These are phyloP conservation scores for Puffinus mauretanicus DNA, from an alignment of 2,113 vertebrate genomes.

Conservation along the genomic window DNA sequence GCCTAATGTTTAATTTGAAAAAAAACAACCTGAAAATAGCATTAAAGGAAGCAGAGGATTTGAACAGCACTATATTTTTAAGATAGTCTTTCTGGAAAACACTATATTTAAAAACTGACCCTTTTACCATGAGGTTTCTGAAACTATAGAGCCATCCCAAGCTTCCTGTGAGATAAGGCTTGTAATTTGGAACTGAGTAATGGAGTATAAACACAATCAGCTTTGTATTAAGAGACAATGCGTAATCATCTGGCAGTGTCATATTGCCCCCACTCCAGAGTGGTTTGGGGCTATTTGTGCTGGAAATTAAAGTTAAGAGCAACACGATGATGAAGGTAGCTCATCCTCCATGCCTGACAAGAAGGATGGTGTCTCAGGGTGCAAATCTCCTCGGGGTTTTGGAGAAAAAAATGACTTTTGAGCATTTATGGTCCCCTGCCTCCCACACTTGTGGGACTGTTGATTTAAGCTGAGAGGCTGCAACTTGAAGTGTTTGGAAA, in stretches of 20 bases:
- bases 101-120: conserved; percentile 61
- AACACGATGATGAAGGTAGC: background rate
- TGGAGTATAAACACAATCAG: background rate
- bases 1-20: conserved; percentile 75
- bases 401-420: background rate
- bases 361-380: background rate
- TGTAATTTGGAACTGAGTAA: conserved; percentile 67
- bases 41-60: conserved; percentile 75
- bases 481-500: background rate
- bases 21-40: conserved; percentile 75
- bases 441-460: background rate
- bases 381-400: background rate
- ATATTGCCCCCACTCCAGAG: background rate
- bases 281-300: background rate
- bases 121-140: conserved; percentile 52
- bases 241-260: background rate
- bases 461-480: background rate
- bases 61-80: conserved; percentile 74
- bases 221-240: conserved; percentile 40
- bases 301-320: background rate
- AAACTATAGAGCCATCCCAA: conserved; percentile 30
- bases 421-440: background rate
- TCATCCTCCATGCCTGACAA: background rate
- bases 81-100: conserved; percentile 68
- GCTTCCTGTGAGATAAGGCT: conserved; percentile 61